These are phyloP conservation scores for Archips crataeganus DNA, from an alignment of 2,888 invertebrate genomes.

Conservation along the genomic window DNA sequence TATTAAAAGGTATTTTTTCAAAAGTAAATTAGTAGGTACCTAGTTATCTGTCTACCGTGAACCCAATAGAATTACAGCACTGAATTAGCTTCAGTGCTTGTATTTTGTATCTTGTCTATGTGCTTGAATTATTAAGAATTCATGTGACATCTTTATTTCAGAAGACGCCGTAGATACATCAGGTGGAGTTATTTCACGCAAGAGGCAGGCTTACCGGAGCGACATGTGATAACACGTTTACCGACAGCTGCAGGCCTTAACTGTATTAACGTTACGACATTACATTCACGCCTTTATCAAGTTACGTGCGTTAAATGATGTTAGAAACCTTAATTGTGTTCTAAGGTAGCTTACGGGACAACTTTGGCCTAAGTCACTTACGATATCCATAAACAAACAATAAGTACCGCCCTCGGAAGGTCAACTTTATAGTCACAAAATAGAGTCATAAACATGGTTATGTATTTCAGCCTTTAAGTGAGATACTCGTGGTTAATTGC, in stretches of 20 bases:
- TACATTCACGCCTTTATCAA: conserved; percentile 28
- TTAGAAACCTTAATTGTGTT: conserved; percentile 27
- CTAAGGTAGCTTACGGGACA: conserved; percentile 9
- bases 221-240: conserved; percentile 23
- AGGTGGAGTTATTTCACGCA: conserved; percentile 14
- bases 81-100: no score
- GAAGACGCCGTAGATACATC: neutral
- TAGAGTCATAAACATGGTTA: neutral
- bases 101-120: no score
- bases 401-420: neutral
- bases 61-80: no score
- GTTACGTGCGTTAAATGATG: conserved; percentile 20
- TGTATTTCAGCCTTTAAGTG: conserved; percentile 10
- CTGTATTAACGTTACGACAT: conserved; percentile 24
- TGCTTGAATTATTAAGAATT: neutral
- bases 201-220: conserved; percentile 13
- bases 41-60: no score
- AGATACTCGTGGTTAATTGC: conserved; percentile 21
- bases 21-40: no score
- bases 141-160: neutral
- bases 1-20: no score
- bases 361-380: conserved; percentile 19
- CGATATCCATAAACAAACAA: conserved; percentile 27
- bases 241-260: conserved; percentile 28
- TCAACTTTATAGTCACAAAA: conserved; percentile 14